Evolutionary conservation across 2,888 invertebrate genomes (phyloP), one percentile per base, ranked within the genome.

Genomic region (Tortrix viridana): DNA sequence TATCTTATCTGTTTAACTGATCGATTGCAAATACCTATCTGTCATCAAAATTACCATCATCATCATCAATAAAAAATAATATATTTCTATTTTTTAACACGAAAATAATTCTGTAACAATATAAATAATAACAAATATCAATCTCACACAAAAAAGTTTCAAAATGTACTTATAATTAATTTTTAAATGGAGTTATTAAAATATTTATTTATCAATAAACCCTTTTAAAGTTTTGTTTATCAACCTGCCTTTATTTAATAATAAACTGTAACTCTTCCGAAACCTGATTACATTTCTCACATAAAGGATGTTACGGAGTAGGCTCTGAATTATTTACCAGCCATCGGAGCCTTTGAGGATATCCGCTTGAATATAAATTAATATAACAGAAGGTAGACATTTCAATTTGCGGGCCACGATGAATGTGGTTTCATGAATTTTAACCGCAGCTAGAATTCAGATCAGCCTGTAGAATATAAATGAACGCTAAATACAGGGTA

Each of bases 361-460:
- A 65, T 49, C 50, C 57, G 61, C 64, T 54, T 69, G 69, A 68
- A 70, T 69, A 67, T 65, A 66, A 69, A 72, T 74, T 69, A 67
- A 69, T 59, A 57, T 63, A 54, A 57, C 48, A 55, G 57, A 50
- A 61, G 64, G 65, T 70, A 71, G 75, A 75, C 75, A 56, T 77
- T 77, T 76, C 77, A 78, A 76, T 76, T 79, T 77, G 72, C 67
- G 73, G 67, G 65, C 68, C 52, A 44, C 69, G 68, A 75, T 72
- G 69, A 74, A 77, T 76, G 74, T 68, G 71, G 63, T 71, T 74
- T 67, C 74, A 79, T 77, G 76, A 76, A 76, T 78, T 74, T 77
- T 75, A 74, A 71, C 71, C 56, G 20, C 16, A 12, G n/a, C 56
- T 23, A 20, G 62, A 62, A 56, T 61, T 49, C 7, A 20, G 12